Evolutionary conservation across 92 coral and sea anemone species (phyloP).

Genomic region (Parazoanthus darwini): DNA sequence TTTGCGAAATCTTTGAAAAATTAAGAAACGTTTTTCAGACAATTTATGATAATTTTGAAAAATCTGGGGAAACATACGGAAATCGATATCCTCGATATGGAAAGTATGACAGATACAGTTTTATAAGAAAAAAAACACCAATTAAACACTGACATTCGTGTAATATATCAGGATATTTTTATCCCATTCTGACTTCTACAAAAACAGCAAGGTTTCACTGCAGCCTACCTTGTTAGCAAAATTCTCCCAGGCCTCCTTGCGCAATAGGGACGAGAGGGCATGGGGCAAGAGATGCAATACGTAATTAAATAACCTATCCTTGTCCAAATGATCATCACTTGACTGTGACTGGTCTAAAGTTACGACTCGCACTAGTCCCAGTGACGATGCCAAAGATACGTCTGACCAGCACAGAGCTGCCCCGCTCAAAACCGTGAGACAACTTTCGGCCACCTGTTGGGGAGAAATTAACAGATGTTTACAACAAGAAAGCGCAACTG

Average conservation of each 20-base stretch:
- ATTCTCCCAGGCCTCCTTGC: slow-evolving; percentile 8
- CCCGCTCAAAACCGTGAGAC: slow-evolving; percentile 19
- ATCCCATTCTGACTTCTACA: too few relatives aligned
- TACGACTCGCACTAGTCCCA: background rate
- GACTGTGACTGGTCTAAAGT: background rate
- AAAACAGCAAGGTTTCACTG: too few relatives aligned
- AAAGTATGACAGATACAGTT: too few relatives aligned
- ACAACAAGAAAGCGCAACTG: background rate
- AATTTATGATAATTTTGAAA: too few relatives aligned
- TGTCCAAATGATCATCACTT: background rate
- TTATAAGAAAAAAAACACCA: too few relatives aligned
- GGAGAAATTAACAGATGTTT: background rate
- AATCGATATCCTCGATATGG: too few relatives aligned
- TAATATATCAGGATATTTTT: too few relatives aligned
- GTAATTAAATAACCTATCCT: background rate
- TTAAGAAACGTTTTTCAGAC: too few relatives aligned
- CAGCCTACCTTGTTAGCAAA: slow-evolving; percentile 2
- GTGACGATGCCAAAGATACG: slow-evolving; percentile 4
- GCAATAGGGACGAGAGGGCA: slow-evolving; percentile 24
- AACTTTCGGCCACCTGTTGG: background rate
- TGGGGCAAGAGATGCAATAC: slow-evolving; percentile 19
- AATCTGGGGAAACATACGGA: too few relatives aligned
- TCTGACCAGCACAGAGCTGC: slow-evolving; percentile 36
- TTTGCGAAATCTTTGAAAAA: too few relatives aligned
- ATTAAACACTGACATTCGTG: too few relatives aligned